Evolutionary conservation across 2,113 vertebrate genomes (phyloP), one percentile per base, ranked within the genome.

Genomic region (Gadus macrocephalus): DNA sequence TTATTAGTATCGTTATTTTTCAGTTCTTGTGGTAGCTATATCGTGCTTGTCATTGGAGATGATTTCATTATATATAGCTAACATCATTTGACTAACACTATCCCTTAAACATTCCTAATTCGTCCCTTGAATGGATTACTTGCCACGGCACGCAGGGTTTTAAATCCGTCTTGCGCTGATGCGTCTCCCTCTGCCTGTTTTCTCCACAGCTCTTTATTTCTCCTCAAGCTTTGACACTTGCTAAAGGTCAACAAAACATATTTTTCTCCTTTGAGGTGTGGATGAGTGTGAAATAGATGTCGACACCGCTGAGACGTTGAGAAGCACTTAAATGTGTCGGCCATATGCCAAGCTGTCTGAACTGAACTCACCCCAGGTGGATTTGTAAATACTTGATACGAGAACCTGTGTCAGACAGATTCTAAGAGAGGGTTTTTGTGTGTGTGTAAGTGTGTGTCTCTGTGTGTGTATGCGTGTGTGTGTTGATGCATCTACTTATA

Each of bases 251-350:
- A 72, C 55, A 81, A 80, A 89, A 87, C 86, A 87, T 88, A 64
- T 80, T 87, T 87, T 85, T 71, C 62, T 2, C 53, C 70, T 88
- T 88, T 89, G 81, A 88, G 87, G 86, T 89, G 89, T 88, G 87
- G 86, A 91, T 83, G 76, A 82, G 82, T 89, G 87, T 91, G 84
- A 89, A 91, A 90, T 89, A 89, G 82, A 89, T 87, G 87, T 88
- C 79, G 87, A 90, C 88, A 86, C 86, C 76, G 63, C 78, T 71
- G 82, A 83, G 83, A 89, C 87, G 86, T 79, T 86, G 82, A 87
- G 85, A 90, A 87, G 81, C 89, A 90, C 89, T 90, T 88, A 83
- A 87, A 85, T 71, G 72, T 78, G 82, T 80, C 80, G 83, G 72
- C 79, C 78, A 72, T 86, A 81, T 77, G 78, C 86, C 86, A 87